Percentiles rank a stretch among this genome's conserved stretches.
Evolutionary conservation across 2,888 invertebrate genomes (phyloP).

Genomic region (Cephonodes hylas): DNA sequence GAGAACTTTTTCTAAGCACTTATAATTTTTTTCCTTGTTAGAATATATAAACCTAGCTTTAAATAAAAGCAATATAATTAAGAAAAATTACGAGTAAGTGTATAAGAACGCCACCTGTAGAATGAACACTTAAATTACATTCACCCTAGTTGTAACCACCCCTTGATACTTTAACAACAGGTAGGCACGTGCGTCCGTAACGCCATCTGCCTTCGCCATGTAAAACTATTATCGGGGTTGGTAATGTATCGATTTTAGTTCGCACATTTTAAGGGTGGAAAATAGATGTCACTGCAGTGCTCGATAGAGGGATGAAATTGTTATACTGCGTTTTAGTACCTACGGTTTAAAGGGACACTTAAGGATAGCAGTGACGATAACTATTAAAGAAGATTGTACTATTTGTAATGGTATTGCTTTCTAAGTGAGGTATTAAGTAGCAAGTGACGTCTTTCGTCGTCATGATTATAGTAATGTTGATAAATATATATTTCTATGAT

Average conservation of each 20-base stretch:
- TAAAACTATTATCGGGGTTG: constrained; percentile 23
- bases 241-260: constrained; percentile 47
- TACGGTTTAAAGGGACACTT: no score
- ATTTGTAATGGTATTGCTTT: no score
- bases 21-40: no score
- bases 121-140: neutral
- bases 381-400: no score
- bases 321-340: no score
- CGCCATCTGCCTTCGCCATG: constrained; percentile 49
- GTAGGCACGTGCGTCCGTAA: constrained; percentile 15
- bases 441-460: no score
- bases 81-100: neutral
- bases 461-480: no score
- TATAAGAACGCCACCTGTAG: constrained; percentile 11
- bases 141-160: constrained; percentile 22
- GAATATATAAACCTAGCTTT: no score
- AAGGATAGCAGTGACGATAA: no score
- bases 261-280: constrained; percentile 40
- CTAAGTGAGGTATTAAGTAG: no score
- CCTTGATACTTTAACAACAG: constrained; percentile 20
- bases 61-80: neutral
- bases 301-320: neutral
- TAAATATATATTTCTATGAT: no score
- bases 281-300: constrained; percentile 49
- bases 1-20: no score